These are phyloP conservation scores for Sardina pilchardus DNA, from an alignment of 2,113 vertebrate genomes.

Conservation along the genomic window DNA sequence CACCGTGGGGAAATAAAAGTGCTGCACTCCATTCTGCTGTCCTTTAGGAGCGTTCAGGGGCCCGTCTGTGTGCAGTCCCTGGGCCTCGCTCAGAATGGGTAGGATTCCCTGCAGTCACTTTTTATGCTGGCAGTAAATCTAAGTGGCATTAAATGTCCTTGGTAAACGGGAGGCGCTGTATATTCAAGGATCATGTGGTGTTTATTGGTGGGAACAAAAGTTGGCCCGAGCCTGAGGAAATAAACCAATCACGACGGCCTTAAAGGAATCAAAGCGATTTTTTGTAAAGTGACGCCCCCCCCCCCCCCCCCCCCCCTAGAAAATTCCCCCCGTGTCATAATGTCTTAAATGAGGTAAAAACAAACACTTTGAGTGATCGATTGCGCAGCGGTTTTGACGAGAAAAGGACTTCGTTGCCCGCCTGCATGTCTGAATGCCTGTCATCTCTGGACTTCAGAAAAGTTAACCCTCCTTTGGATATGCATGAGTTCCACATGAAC, in stretches of 20 bases:
- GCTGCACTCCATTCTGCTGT: background rate
- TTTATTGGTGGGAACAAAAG: conserved; percentile 12
- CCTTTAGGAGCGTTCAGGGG: background rate
- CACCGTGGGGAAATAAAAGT: background rate
- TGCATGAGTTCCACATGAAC: background rate
- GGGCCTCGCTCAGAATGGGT: background rate
- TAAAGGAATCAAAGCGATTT: background rate
- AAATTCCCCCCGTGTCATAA: background rate
- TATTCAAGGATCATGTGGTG: background rate
- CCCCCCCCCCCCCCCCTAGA: too few relatives aligned
- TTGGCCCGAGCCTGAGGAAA: background rate
- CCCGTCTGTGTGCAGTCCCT: background rate
- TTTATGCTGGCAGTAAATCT: conserved; percentile 11
- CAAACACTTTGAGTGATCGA: background rate
- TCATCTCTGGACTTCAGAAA: conserved; percentile 8
- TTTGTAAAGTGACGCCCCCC: background rate
- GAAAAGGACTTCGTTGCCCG: background rate
- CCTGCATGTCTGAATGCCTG: background rate
- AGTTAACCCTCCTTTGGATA: background rate
- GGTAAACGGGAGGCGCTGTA: background rate
- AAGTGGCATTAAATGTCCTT: background rate
- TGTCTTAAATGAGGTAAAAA: background rate
- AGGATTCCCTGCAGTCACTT: background rate
- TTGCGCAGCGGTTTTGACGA: background rate
- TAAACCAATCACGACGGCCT: background rate